Evolutionary conservation across 2,113 vertebrate genomes (phyloP), one percentile per base, ranked within the genome.

Genomic region (Salvelinus fontinalis): DNA sequence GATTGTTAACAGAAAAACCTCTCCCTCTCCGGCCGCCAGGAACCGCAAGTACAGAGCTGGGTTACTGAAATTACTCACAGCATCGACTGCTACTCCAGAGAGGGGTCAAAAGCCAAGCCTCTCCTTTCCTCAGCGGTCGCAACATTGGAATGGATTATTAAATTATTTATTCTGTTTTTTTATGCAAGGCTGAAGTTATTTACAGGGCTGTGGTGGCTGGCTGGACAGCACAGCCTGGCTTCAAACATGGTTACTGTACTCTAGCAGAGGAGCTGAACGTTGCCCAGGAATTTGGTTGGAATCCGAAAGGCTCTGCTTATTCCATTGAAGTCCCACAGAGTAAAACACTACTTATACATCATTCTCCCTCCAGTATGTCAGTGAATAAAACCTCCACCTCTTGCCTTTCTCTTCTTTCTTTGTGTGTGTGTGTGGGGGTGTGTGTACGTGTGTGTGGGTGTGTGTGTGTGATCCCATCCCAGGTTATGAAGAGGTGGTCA

Each of bases 401-500:
- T 71, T 70, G 18, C 74, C 67, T 84, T 81, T 29, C 64, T 74
- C 39, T 60, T 75, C 29, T 79, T 14, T 54, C 51, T 3, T 73
- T 13, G 39, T 44, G 9, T 44, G 39, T 39, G 39, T 44, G 34
- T 39, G 34, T 9, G 8, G 0, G 39, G 72, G 16, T 71, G 59
- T 74, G 75, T 68, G 29, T 78, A 54, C 76, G 29, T 7, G 9
- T 7, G 9, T 83, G 27, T 76, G 71, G 81, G 67, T 87, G 66
- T 79, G 73, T 64, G 51, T 71, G 69, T 48, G 31, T 57, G 34
- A 70, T 73, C 84, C 9, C 92, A 70, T 73, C 84, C 9, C 92
- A 99, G 98, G 96, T 84, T 99, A 97, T 7, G 95, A 98, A 85
- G 97, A 99, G 77, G 95, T 99, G 82, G 92, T 99, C 89, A 93